phyloP scores from a whole-genome alignment of 2,797 vertebrate species.

The Xiphophorus birchmanni region DNA sequence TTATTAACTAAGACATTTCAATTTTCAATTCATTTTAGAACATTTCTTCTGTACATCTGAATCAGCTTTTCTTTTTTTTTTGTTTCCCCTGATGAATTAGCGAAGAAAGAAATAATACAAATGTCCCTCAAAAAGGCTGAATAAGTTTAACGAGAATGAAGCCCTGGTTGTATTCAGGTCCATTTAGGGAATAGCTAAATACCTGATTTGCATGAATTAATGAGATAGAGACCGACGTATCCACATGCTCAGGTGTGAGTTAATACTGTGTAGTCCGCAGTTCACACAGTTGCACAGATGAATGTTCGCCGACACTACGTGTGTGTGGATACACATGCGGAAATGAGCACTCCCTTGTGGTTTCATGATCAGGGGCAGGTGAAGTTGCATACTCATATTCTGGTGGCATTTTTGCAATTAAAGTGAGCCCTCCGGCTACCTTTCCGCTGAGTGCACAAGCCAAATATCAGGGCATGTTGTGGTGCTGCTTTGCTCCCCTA shows the following conservation, averaged over 20 bases:
- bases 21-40: neutral
- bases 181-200: constrained; percentile 41
- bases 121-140: constrained; percentile 9
- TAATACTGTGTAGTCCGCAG: constrained; percentile 32
- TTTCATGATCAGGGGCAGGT: constrained; percentile 73
- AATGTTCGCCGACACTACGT: constrained; percentile 25
- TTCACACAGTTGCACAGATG: constrained; percentile 48
- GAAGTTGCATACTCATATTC: constrained; percentile 69
- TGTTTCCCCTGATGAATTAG: neutral
- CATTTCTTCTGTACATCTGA: neutral
- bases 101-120: neutral
- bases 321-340: constrained; percentile 23
- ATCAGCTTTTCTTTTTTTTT: neutral
- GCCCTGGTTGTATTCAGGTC: constrained; percentile 17
- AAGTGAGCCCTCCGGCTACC: constrained; percentile 78
- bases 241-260: constrained; percentile 39
- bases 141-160: constrained; percentile 27
- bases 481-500: constrained; percentile 75
- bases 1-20: neutral
- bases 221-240: constrained; percentile 19
- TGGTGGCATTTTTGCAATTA: constrained; percentile 80
- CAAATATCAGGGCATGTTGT: constrained; percentile 79
- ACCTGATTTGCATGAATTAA: constrained; percentile 36
- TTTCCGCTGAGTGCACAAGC: constrained; percentile 80
- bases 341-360: constrained; percentile 53